Conservation (phyloP, 2,113 vertebrate genomes). For the Cyanoramphus novaezelandiae region DNA sequence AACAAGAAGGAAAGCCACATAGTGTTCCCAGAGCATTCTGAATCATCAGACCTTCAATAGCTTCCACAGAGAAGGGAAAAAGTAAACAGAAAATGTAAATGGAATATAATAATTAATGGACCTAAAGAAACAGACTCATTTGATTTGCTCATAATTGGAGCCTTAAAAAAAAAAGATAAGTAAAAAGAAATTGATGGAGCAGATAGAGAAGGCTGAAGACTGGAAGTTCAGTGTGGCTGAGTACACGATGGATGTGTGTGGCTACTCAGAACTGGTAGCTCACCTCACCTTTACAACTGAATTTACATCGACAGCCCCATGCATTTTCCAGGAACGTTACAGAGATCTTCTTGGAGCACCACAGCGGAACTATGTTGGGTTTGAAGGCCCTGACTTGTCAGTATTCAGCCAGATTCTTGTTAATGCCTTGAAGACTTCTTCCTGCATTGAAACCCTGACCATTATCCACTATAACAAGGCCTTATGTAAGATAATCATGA, state of each 20-base stretch:
- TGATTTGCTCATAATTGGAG: slow-evolving; percentile 22
- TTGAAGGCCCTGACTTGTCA: not conserved
- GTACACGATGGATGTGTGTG: not conserved
- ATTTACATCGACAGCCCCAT: not conserved
- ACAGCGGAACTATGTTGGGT: not conserved
- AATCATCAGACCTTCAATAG: slow-evolving; percentile 31
- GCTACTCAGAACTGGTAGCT: not conserved
- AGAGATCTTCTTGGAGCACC: not conserved
- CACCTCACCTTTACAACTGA: not conserved
- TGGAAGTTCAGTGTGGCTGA: not conserved
- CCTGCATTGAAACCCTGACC: not conserved
- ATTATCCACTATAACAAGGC: not conserved
- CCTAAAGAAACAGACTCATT: slow-evolving; percentile 23
- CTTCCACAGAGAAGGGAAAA: slow-evolving; percentile 21
- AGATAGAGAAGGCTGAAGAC: not conserved
- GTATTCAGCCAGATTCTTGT: not conserved
- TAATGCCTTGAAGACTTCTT: not conserved
- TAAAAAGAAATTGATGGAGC: not conserved
- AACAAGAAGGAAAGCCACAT: slow-evolving; percentile 55
- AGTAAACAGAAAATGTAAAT: slow-evolving; percentile 62
- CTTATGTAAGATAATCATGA: not conserved
- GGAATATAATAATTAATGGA: slow-evolving; percentile 48
- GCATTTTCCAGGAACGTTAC: not conserved
- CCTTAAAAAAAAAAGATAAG: slow-evolving; percentile 2
- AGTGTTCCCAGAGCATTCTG: slow-evolving; percentile 58